These are phyloP conservation scores for Atherinosoma microstoma DNA, from an alignment of 2,797 vertebrate species.

Conservation along the genomic window DNA sequence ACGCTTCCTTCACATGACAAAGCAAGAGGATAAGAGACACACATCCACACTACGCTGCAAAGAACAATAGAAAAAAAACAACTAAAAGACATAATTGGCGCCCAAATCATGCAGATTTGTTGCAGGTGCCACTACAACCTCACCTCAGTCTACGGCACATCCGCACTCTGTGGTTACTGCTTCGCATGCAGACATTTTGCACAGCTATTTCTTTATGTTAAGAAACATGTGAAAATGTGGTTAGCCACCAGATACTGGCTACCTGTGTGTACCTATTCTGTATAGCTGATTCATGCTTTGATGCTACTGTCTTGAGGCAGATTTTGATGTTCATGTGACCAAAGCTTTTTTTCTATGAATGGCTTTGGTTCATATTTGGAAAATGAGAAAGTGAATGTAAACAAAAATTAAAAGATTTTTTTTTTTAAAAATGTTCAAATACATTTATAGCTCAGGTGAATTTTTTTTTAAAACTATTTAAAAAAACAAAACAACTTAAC, in stretches of 20 bases:
- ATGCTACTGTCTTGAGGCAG: neutral
- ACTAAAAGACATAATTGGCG: neutral
- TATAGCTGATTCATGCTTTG: neutral
- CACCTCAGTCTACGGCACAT: conserved; percentile 48
- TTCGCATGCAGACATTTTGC: conserved; percentile 18
- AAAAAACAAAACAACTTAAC: too few relatives aligned
- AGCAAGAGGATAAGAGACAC: neutral
- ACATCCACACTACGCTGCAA: too few relatives aligned
- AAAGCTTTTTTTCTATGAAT: neutral
- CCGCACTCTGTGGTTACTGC: conserved; percentile 33
- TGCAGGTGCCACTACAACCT: conserved; percentile 40
- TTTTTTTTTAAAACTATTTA: too few relatives aligned
- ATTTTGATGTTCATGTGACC: neutral
- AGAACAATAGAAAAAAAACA: too few relatives aligned
- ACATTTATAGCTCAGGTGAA: too few relatives aligned
- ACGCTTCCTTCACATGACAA: neutral
- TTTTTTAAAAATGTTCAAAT: too few relatives aligned
- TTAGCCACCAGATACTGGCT: conserved; percentile 20
- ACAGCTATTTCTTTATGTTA: conserved; percentile 33
- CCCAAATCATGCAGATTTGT: conserved; percentile 12
- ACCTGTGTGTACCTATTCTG: neutral
- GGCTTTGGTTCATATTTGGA: too few relatives aligned
- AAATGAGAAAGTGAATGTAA: neutral
- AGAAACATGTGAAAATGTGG: conserved; percentile 14
- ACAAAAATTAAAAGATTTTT: neutral